These are phyloP conservation scores for Sinella curviseta DNA, from an alignment of 1,140 invertebrate species.

Conservation along the genomic window DNA sequence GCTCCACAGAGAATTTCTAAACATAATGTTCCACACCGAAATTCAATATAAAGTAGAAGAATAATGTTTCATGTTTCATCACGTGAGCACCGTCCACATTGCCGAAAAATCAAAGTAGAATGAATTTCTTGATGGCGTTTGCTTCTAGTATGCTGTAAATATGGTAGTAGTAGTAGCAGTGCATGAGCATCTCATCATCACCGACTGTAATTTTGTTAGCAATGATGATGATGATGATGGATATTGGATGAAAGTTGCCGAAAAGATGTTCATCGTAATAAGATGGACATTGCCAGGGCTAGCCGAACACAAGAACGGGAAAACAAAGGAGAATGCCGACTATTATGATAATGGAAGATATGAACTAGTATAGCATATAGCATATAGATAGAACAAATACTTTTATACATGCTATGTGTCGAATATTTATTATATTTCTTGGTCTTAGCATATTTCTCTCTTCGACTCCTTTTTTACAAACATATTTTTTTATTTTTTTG, in stretches of 20 bases:
- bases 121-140: too few relatives aligned
- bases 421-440: background rate
- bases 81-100: too few relatives aligned
- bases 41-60: too few relatives aligned
- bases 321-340: constrained; percentile 5
- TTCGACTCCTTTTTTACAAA: background rate
- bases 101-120: too few relatives aligned
- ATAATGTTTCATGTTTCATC: too few relatives aligned
- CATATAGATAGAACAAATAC: background rate
- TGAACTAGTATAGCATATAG: background rate
- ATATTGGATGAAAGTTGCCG: constrained; percentile 10
- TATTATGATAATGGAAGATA: background rate
- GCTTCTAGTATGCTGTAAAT: too few relatives aligned
- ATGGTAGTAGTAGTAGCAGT: background rate
- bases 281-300: background rate
- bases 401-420: too few relatives aligned
- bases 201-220: background rate
- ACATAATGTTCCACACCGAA: too few relatives aligned
- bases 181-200: background rate
- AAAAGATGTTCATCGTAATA: constrained; percentile 17
- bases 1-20: too few relatives aligned
- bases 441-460: background rate
- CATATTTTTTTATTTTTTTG: background rate
- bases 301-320: background rate
- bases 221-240: background rate